Base-by-base conservation (phyloP, 1,140 invertebrate species). In the Lepidostoma basale region DNA sequence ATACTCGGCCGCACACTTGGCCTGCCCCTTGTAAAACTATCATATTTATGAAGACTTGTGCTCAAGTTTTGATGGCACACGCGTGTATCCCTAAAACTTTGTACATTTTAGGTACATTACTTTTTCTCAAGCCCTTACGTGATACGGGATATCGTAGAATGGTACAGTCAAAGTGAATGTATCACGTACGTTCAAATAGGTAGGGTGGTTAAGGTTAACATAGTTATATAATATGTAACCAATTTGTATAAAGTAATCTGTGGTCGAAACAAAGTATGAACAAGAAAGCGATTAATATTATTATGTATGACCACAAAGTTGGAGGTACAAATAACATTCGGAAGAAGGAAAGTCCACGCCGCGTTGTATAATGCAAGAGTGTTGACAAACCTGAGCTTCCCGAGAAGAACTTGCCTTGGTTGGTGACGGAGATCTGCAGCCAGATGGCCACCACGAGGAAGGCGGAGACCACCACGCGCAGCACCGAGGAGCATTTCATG, bases 381-480 rank as follows among this genome's bases (percentile, higher is more conserved):
- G 12, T 28, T 10, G 39, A 39, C 28, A 2, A 0, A 52, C 62
- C 62, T 6, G 14, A 10, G 8, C 33, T 49, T 20, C n/a, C 8
- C 1, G 54, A 59, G 33, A 54, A 66, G 8, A 49, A 39, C 44
- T 56, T 60, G 26, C 20, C 66, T 30, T 54, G 66, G 58, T 68
- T 60, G 44, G 14, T 68, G 18, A 68, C 42, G 42, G 67, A 67
- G 2, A 73, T 59, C 60, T 73, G 62, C 40, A 73, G 62, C 70
- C 70, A 73, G 3, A 73, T 58, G 0, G 69, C 44, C 39, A 62
- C 69, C 25, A 73, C 36, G 14, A 73, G 45, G 30, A 58, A 26
- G 16, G 49, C 45, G 18, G 64, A 69, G 12, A 73, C 5, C 54
- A 44, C 12, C 71, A 75, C n/a, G 69, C 74, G 65, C 33, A 63